phyloP scores from a whole-genome alignment of 2,113 vertebrate genomes.

The Pipra filicauda region DNA sequence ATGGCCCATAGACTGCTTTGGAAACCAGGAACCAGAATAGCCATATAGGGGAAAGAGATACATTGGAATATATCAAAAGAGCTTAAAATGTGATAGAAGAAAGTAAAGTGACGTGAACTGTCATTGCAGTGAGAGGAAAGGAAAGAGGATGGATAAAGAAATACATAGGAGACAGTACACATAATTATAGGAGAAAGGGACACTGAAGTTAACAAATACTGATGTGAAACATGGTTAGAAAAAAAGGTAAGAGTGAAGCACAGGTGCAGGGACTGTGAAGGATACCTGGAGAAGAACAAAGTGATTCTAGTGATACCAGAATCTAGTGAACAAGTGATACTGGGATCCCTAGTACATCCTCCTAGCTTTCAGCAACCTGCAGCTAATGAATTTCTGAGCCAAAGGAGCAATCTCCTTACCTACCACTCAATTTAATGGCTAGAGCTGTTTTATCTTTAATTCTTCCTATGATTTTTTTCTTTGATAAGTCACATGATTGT shows the following conservation, averaged over 20 bases:
- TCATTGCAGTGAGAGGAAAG: not conserved
- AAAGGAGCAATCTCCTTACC: not conserved
- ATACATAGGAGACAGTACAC: not conserved
- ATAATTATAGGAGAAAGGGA: not conserved
- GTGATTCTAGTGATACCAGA: not conserved
- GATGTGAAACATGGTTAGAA: not conserved
- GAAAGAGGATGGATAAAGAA: not conserved
- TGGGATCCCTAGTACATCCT: not conserved
- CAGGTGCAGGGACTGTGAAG: not conserved
- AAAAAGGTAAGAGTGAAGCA: not conserved
- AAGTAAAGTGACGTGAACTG: not conserved
- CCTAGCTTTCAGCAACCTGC: not conserved
- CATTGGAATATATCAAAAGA: not conserved
- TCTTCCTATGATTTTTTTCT: not conserved
- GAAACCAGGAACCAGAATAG: not conserved
- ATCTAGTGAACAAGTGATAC: too few relatives aligned
- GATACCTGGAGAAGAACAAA: not conserved
- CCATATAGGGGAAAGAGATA: not conserved
- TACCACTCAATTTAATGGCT: fast-evolving
- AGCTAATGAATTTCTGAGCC: not conserved
- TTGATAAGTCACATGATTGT: not conserved
- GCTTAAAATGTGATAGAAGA: not conserved
- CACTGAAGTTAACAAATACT: not conserved
- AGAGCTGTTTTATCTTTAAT: not conserved
- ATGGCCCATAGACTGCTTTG: not conserved